Evolutionary conservation across 2,888 invertebrate species (phyloP), one percentile per base, ranked within the genome.

Genomic region (Limenitis camilla): DNA sequence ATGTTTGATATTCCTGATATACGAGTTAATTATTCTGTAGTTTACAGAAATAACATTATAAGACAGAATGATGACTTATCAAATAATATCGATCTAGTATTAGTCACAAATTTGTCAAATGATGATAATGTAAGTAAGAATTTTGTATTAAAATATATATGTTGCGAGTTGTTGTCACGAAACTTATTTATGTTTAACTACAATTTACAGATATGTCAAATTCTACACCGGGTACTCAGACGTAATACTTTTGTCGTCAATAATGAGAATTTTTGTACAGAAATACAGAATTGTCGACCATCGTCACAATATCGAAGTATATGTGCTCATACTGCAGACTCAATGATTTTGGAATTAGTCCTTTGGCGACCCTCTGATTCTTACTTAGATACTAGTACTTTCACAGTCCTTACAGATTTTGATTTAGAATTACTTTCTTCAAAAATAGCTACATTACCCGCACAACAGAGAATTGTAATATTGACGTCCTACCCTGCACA

Each of bases 401-500:
- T 69, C 3, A 62, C 71, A 8, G 61, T 72, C 0, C 61, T 65
- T 19, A 58, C 61, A 7, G 38, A 53, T 38, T 62, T 62, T 5
- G 72, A 72, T 33, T 35, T 74, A 2, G 36, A 53, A 28, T 44
- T 63, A 8, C 49, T 72, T 2, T 50, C 54, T 10, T 57, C 61
- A 6, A 58, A 64, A 5, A 55, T 62, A 45, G 50, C 61, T 8
- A 51, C 58, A 28, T 49, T 74, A 5, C 62, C 64, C 4, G 44
- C 51, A 6, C 33, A 58, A 42, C 70, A 71, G 35, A 67, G 63
- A 47, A 53, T 73, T 0, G 42, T 72, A 6, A 58, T 74, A 4
- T 52, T 72, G 0, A 60, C 72, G 1, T 56, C 62, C 2, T 68
- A 71, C 47, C 75, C 74, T n/a, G 55, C 68, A 27, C 56, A 64